phyloP scores from a whole-genome alignment of 2,113 vertebrate species.

The Sinosuthora webbiana region DNA sequence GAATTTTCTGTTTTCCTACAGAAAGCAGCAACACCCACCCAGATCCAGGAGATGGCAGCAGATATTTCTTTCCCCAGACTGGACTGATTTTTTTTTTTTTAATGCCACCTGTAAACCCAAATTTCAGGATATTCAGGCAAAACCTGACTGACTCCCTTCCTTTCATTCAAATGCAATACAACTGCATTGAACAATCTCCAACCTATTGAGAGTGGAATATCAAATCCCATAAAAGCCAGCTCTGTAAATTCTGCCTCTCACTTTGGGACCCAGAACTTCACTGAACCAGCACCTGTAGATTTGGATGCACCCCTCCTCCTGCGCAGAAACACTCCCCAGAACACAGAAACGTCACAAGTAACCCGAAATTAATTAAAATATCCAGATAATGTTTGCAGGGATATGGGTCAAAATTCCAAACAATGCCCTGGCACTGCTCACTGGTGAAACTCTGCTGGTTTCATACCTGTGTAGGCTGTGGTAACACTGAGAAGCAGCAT shows the following conservation, averaged over 20 bases:
- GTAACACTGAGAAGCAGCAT: conserved; percentile 90
- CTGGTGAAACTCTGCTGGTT: background rate
- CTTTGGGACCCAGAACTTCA: background rate
- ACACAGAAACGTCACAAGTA: accelerated
- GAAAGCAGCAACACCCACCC: background rate
- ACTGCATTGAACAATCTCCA: background rate
- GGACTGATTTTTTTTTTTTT: background rate
- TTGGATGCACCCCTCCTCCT: background rate
- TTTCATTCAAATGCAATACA: background rate
- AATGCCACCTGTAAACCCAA: background rate
- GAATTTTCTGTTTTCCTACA: background rate
- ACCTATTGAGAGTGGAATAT: background rate
- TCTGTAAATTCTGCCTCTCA: background rate
- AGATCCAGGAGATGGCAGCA: conserved; percentile 16
- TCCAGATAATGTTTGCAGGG: background rate
- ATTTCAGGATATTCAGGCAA: background rate
- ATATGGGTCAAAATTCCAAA: background rate
- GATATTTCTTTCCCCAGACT: background rate
- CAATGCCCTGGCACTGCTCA: background rate
- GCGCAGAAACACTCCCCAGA: background rate
- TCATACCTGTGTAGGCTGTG: conserved; percentile 91
- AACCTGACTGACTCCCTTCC: background rate
- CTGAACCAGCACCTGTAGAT: background rate
- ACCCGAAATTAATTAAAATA: background rate
- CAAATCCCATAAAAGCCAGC: background rate